Evolutionary conservation across 1,140 invertebrate genomes (phyloP).

Genomic region (Drosophila nebulosa): DNA sequence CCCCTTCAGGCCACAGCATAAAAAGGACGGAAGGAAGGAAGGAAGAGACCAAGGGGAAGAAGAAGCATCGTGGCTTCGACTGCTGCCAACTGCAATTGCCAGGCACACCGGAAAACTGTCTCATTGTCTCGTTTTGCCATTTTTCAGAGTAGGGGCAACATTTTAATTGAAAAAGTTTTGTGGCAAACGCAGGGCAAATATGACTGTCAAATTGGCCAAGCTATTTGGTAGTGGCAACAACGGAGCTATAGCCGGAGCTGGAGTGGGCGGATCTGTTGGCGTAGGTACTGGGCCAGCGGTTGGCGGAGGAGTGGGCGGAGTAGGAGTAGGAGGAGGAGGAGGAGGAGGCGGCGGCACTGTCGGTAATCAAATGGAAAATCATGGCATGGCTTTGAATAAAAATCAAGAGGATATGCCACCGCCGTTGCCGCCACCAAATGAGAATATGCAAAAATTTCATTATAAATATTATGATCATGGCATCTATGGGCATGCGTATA

Average conservation of each 20-base stretch:
- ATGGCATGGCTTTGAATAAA: background rate
- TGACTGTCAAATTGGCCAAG: slow-evolving; percentile 76
- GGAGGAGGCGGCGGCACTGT: background rate
- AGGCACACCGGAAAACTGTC: slow-evolving; percentile 14
- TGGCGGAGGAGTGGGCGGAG: too few relatives aligned
- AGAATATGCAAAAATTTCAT: slow-evolving; percentile 40
- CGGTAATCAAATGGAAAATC: background rate
- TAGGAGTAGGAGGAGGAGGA: background rate
- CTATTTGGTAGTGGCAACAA: slow-evolving; percentile 46
- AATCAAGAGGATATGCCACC: slow-evolving; percentile 28
- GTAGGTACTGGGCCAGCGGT: background rate
- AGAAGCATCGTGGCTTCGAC: too few relatives aligned
- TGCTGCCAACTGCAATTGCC: slow-evolving; percentile 12
- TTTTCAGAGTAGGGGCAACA: slow-evolving; percentile 41
- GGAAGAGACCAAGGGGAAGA: background rate
- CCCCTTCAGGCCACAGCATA: background rate
- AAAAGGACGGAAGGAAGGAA: background rate
- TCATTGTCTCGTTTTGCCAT: slow-evolving; percentile 50
- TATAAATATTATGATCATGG: slow-evolving; percentile 52
- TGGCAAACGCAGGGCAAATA: slow-evolving; percentile 22
- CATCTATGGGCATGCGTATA: slow-evolving; percentile 49
- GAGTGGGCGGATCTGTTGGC: background rate
- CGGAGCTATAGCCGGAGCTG: background rate
- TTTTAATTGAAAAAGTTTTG: slow-evolving; percentile 73
- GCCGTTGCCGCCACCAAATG: slow-evolving; percentile 55